phyloP scores from a whole-genome alignment of 2,888 invertebrate species.

The Cyaniris semiargus region DNA sequence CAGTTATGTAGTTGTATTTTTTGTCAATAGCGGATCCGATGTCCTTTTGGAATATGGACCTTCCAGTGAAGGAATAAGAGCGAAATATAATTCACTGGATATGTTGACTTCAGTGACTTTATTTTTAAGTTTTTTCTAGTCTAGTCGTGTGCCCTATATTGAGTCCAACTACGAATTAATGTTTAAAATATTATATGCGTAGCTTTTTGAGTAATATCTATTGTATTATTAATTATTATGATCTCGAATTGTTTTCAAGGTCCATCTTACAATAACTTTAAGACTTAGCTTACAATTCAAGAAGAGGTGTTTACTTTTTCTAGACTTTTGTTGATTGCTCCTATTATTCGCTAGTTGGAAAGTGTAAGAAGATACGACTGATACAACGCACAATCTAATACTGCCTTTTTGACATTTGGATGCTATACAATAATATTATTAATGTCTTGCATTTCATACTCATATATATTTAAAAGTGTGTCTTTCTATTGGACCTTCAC shows the following conservation, averaged over 20 bases:
- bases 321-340: background rate
- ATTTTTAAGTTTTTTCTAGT: slow-evolving; percentile 22
- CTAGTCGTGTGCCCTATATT: background rate
- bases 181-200: slow-evolving; percentile 11
- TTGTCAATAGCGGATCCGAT: no score
- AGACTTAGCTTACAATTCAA: background rate
- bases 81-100: background rate
- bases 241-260: slow-evolving; percentile 7
- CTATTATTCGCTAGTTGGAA: no score
- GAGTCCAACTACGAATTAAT: slow-evolving; percentile 27
- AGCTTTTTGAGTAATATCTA: background rate
- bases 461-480: no score
- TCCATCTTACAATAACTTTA: slow-evolving; percentile 10
- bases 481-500: no score
- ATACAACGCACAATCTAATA: background rate
- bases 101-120: background rate
- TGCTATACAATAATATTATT: no score
- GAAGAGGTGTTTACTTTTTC: background rate
- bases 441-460: no score
- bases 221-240: background rate
- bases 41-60: no score
- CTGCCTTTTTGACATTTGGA: background rate
- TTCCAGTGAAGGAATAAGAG: no score
- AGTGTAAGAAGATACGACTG: background rate
- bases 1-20: no score